Conservation (phyloP, 2,888 invertebrate genomes). For the Bruchidius siliquastri region DNA sequence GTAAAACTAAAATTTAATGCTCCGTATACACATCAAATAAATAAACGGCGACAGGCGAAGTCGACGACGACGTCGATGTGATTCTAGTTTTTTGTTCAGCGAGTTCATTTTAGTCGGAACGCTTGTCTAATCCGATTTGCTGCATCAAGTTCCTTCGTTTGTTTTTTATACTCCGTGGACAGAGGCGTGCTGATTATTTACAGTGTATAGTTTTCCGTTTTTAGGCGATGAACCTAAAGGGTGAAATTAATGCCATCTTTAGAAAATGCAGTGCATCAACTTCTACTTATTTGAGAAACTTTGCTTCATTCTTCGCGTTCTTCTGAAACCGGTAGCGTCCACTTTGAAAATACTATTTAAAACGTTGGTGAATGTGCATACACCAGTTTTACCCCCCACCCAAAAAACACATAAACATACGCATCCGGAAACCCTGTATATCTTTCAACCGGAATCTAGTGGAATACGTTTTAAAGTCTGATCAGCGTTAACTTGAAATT, state of each 20-base stretch:
- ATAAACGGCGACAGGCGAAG: background rate
- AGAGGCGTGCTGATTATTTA: background rate
- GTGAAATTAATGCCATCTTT: too few species aligned
- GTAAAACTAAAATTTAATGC: background rate
- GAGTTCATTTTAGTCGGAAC: background rate
- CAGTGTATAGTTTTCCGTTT: too few species aligned
- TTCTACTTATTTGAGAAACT: too few species aligned
- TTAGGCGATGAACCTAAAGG: too few species aligned
- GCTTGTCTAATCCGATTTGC: background rate
- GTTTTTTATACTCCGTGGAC: background rate
- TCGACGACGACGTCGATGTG: background rate
- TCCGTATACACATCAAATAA: background rate
- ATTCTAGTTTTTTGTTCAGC: background rate
- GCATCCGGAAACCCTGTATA: background rate
- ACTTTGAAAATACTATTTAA: too few species aligned
- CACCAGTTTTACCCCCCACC: background rate
- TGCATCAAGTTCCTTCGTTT: background rate
- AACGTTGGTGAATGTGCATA: background rate
- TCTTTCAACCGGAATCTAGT: background rate
- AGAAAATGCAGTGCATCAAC: too few species aligned
- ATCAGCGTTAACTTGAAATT: background rate
- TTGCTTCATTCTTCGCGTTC: too few species aligned
- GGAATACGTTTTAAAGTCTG: background rate
- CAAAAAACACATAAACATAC: background rate
- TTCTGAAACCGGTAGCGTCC: too few species aligned